Conservation (phyloP, 2,888 invertebrate genomes). For the Fragum fragum region DNA sequence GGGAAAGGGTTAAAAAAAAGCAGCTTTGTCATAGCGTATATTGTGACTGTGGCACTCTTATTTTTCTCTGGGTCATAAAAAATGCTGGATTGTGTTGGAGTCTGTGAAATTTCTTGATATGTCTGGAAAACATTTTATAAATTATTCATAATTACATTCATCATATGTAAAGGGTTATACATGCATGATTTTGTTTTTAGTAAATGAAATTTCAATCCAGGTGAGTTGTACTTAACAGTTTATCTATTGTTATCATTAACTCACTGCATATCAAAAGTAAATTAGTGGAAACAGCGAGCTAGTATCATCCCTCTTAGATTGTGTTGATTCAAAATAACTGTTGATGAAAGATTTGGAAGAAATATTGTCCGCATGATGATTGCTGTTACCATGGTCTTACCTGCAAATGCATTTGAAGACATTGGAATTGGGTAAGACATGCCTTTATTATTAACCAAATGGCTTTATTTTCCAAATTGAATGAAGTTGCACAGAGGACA, state of each 20-base stretch:
- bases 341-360: not conserved
- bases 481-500: no score
- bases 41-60: no score
- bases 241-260: not conserved
- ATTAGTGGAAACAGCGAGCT: conserved; percentile 9
- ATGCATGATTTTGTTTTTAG: not conserved
- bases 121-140: no score
- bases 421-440: not conserved
- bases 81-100: no score
- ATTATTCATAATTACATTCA: no score
- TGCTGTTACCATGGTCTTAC: not conserved
- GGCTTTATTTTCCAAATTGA: no score
- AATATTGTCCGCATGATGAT: not conserved
- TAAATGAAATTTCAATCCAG: not conserved
- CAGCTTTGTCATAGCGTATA: no score
- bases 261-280: conserved; percentile 13
- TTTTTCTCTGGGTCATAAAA: no score
- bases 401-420: not conserved
- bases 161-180: no score
- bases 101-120: no score
- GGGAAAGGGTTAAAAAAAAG: no score
- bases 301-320: not conserved
- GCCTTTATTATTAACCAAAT: no score
- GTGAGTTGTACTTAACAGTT: not conserved
- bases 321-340: not conserved